phyloP scores from a whole-genome alignment of 2,888 invertebrate genomes.

The Dicyrtomina minuta region DNA sequence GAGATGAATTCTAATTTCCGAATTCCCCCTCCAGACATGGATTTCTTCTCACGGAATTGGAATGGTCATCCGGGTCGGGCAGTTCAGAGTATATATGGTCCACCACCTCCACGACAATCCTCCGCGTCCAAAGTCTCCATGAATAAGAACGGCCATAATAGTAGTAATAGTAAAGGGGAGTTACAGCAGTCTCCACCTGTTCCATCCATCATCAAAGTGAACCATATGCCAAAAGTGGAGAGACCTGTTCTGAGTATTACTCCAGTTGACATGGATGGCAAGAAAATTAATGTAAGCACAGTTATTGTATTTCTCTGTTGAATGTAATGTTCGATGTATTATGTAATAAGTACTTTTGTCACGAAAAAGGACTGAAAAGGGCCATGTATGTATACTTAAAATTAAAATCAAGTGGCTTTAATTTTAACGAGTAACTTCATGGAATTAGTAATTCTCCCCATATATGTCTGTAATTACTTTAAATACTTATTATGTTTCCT shows the following conservation, averaged over 20 bases:
- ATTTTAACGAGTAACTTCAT: too few species aligned
- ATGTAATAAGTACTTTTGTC: too few species aligned
- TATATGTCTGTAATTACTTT: too few species aligned
- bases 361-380: too few species aligned
- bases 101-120: not conserved
- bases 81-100: conserved; percentile 9
- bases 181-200: conserved; percentile 8
- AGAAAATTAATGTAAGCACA: conserved; percentile 16
- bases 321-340: too few species aligned
- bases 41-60: conserved; percentile 14
- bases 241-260: conserved; percentile 35
- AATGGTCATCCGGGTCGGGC: conserved; percentile 17
- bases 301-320: not conserved
- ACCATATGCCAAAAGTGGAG: conserved; percentile 18
- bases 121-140: not conserved
- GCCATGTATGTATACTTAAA: too few species aligned
- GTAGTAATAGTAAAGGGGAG: conserved; percentile 9
- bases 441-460: too few species aligned
- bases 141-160: conserved; percentile 4
- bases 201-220: conserved; percentile 2
- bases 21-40: conserved; percentile 6
- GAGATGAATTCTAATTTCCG: conserved; percentile 3
- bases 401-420: too few species aligned
- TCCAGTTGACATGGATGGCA: conserved; percentile 27
- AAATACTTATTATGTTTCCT: too few species aligned